Conservation (phyloP, 2,113 vertebrate genomes). For the Chascanopsetta lugubris region DNA sequence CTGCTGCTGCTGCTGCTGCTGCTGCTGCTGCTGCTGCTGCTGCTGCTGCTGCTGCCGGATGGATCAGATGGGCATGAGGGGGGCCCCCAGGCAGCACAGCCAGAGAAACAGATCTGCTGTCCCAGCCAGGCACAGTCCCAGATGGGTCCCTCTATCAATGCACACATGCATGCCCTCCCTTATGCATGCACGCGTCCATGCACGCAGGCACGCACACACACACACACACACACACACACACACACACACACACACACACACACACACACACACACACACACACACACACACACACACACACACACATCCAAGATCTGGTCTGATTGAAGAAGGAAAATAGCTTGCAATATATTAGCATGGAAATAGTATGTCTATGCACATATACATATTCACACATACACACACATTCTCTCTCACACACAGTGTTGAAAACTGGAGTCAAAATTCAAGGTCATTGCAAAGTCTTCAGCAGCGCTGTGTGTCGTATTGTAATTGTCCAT, state of each 20-base stretch:
- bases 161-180: too few species aligned
- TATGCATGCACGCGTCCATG: too few species aligned
- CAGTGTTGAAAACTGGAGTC: not conserved
- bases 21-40: constrained; percentile 4
- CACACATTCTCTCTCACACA: constrained; percentile 4
- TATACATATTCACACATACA: constrained; percentile 17
- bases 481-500: not conserved
- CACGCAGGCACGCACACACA: too few species aligned
- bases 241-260: too few species aligned
- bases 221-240: too few species aligned
- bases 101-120: constrained; percentile 45
- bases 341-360: constrained; percentile 31
- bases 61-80: constrained; percentile 65
- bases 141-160: constrained; percentile 66
- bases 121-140: constrained; percentile 53
- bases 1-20: constrained; percentile 13
- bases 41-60: constrained; percentile 6
- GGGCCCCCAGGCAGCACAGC: constrained; percentile 35
- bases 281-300: constrained; percentile 26
- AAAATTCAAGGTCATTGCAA: constrained; percentile 10
- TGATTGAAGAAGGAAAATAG: constrained; percentile 14
- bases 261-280: constrained; percentile 28
- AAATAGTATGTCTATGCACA: constrained; percentile 22
- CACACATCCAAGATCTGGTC: constrained; percentile 10
- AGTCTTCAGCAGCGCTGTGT: constrained; percentile 1